These are phyloP conservation scores for Caenorhabditis imperialis DNA, from an alignment of 2,888 invertebrate species.

Conservation along the genomic window DNA sequence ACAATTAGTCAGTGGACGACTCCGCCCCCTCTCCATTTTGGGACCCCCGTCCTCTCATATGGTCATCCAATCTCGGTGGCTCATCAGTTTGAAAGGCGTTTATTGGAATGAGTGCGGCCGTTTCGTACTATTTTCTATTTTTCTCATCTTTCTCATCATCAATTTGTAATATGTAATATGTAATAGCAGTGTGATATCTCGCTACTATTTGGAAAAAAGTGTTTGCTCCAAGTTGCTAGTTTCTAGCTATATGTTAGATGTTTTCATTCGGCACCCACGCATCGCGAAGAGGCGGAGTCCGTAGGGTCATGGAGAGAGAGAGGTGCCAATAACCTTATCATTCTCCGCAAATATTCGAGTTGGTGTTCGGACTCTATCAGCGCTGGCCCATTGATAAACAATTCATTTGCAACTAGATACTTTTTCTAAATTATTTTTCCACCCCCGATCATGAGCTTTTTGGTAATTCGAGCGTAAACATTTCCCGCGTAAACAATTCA, in stretches of 20 bases:
- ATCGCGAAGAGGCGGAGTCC: conserved; percentile 44
- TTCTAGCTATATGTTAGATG: no score
- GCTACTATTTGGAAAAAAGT: no score
- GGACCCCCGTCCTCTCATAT: conserved; percentile 31
- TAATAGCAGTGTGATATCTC: no score
- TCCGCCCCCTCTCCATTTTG: background rate
- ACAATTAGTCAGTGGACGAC: conserved; percentile 30
- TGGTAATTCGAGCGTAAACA: background rate
- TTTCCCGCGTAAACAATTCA: no score
- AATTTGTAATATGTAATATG: background rate
- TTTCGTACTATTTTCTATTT: conserved; percentile 1
- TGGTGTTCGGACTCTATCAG: no score
- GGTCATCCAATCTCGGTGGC: conserved; percentile 52
- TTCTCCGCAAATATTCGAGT: no score
- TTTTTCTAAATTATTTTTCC: conserved; percentile 12
- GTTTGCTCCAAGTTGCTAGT: no score
- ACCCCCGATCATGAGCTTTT: conserved; percentile 4
- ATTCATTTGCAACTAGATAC: conserved; percentile 25
- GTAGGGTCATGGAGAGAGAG: no score
- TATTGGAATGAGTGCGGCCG: conserved; percentile 53
- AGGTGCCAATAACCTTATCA: no score
- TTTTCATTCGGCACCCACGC: conserved; percentile 41
- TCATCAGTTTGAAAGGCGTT: conserved; percentile 55
- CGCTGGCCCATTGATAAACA: conserved; percentile 25
- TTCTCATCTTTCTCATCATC: background rate